phyloP scores from a whole-genome alignment of 2,888 invertebrate genomes.

The Cerastis leucographa region DNA sequence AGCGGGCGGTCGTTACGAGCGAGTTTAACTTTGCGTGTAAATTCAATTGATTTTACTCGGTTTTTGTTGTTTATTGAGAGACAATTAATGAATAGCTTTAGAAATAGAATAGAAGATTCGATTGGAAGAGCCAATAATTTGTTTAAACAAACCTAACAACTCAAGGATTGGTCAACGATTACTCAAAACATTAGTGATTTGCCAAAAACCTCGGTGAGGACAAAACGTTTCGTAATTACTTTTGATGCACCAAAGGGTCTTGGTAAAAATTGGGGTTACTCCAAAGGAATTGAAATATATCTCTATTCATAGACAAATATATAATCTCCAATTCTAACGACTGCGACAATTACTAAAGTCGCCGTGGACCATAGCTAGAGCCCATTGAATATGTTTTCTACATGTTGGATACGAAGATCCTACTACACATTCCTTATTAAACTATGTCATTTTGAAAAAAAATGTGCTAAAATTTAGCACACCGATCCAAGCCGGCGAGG shows the following conservation, averaged over 20 bases:
- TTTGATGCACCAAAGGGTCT: no score
- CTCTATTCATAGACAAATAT: neutral
- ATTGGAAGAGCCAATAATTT: neutral
- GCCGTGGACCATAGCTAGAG: neutral
- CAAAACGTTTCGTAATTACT: neutral
- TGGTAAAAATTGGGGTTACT: neutral
- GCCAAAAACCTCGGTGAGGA: neutral
- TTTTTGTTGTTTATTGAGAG: conserved; percentile 28
- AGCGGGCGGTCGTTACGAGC: conserved; percentile 18
- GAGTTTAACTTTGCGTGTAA: conserved; percentile 25
- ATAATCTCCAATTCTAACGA: neutral
- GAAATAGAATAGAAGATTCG: neutral
- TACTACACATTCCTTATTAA: neutral
- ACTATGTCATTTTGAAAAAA: neutral
- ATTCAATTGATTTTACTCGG: conserved; percentile 36
- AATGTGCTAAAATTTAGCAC: no score
- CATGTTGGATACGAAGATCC: no score
- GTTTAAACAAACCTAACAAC: no score
- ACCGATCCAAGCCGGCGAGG: no score
- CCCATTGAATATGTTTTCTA: neutral
- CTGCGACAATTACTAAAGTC: no score
- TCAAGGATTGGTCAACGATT: no score
- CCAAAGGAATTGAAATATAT: neutral
- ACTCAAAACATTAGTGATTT: no score
- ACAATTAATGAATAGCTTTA: neutral